Evolutionary conservation across 2,888 invertebrate genomes (phyloP).

Genomic region (Stramonita haemastoma): DNA sequence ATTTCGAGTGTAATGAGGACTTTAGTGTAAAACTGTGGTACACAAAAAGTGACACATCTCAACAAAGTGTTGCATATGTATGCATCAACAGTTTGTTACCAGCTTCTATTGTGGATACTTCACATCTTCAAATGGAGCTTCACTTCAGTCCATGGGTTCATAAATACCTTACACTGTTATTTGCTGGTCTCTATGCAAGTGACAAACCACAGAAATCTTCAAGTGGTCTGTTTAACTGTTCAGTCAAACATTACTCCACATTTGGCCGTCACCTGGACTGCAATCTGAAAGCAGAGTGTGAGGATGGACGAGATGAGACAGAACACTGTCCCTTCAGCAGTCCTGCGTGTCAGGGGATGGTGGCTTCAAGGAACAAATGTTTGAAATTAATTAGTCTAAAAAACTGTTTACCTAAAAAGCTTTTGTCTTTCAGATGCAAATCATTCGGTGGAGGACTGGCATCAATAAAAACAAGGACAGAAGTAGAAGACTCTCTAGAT

Average conservation of each 20-base stretch:
- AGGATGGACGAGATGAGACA: conserved; percentile 29
- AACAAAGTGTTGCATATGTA: not conserved
- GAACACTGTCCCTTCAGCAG: conserved; percentile 27
- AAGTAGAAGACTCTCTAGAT: not conserved
- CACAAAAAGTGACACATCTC: not conserved
- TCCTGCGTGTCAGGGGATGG: not conserved
- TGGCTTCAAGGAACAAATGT: conserved; percentile 24
- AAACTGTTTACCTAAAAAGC: no score
- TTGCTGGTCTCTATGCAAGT: not conserved
- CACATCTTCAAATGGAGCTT: not conserved
- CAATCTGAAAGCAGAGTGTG: conserved; percentile 25
- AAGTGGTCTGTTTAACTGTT: conserved; percentile 31
- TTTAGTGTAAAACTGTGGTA: not conserved
- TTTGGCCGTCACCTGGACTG: conserved; percentile 32
- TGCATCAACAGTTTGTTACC: not conserved
- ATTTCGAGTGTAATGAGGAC: not conserved
- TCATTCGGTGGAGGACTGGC: not conserved
- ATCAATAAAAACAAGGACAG: not conserved
- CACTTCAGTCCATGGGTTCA: no score
- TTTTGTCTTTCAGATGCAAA: not conserved
- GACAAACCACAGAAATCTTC: not conserved
- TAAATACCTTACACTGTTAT: not conserved
- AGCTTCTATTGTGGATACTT: not conserved
- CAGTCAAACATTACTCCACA: not conserved
- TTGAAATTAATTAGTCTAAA: not conserved